Evolutionary conservation across 2,888 invertebrate species (phyloP).

Genomic region (Norana najaformis): DNA sequence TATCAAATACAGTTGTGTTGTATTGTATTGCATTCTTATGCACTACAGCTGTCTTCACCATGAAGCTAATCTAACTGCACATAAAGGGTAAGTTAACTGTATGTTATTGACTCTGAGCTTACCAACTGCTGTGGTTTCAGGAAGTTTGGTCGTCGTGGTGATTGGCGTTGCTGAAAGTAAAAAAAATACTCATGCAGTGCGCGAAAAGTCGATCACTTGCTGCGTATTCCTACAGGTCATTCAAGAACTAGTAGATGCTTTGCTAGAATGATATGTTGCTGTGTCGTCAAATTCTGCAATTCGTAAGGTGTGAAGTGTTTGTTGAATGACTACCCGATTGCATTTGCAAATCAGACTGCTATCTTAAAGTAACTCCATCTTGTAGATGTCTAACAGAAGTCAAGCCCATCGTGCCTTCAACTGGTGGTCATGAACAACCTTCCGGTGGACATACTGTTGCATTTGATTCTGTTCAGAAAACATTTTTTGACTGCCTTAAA

Average conservation of each 20-base stretch:
- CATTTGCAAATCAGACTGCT: not conserved
- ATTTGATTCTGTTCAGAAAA: too few species aligned
- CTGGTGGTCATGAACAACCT: too few species aligned
- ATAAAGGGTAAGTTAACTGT: not conserved
- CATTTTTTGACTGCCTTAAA: too few species aligned
- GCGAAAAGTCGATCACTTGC: not conserved
- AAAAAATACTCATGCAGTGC: not conserved
- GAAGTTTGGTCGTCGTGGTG: slow-evolving; percentile 34
- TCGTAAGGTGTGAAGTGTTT: not conserved
- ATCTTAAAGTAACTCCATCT: too few species aligned
- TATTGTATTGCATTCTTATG: too few species aligned
- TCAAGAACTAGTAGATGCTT: not conserved
- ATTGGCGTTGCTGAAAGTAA: not conserved
- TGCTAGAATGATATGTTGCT: too few species aligned
- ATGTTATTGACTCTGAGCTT: not conserved
- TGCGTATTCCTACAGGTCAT: not conserved
- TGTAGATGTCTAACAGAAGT: too few species aligned
- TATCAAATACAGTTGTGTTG: too few species aligned
- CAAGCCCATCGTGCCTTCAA: too few species aligned
- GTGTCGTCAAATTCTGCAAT: not conserved
- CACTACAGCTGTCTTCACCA: too few species aligned
- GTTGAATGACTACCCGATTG: not conserved
- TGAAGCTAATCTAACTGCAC: too few species aligned
- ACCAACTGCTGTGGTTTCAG: slow-evolving; percentile 28
- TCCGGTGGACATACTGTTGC: too few species aligned